These are phyloP conservation scores for Megalops atlanticus DNA, from an alignment of 2,113 vertebrate species.

Conservation along the genomic window DNA sequence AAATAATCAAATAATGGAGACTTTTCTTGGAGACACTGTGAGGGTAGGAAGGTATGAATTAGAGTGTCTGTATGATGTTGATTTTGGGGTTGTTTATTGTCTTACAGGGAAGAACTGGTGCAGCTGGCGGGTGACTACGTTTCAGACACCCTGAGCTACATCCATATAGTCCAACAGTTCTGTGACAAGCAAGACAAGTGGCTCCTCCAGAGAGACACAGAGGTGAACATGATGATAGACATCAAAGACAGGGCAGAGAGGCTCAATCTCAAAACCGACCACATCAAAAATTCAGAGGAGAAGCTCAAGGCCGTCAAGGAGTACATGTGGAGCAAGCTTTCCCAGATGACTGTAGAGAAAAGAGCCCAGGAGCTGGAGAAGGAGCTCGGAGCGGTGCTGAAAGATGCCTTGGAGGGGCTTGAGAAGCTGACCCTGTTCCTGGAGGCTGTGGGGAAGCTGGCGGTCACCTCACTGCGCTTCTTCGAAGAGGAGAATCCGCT, in stretches of 20 bases:
- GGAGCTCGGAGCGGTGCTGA: constrained; percentile 51
- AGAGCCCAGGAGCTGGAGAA: constrained; percentile 47
- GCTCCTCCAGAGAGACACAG: constrained; percentile 37
- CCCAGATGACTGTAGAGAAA: constrained; percentile 23
- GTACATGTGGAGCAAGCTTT: constrained; percentile 47
- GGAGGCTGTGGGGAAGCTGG: constrained; percentile 69
- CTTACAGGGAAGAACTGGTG: not conserved
- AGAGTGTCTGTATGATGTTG: too few species aligned
- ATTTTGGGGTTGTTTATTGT: not conserved
- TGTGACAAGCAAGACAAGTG: constrained; percentile 38
- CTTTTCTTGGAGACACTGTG: too few species aligned
- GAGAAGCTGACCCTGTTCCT: constrained; percentile 57
- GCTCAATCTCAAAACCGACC: constrained; percentile 29
- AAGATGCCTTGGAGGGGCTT: constrained; percentile 54
- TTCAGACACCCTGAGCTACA: constrained; percentile 1
- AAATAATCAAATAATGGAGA: too few species aligned
- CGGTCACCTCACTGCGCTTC: constrained; percentile 62
- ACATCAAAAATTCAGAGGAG: constrained; percentile 21
- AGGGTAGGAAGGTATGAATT: too few species aligned
- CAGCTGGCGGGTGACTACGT: not conserved
- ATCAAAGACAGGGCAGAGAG: constrained; percentile 40
- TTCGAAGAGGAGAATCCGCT: constrained; percentile 46
- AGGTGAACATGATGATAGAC: constrained; percentile 44
- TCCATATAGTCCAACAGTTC: constrained; percentile 28
- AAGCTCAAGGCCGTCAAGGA: constrained; percentile 36